These are phyloP conservation scores for Nestor notabilis DNA, from an alignment of 2,113 vertebrate species.

Conservation along the genomic window DNA sequence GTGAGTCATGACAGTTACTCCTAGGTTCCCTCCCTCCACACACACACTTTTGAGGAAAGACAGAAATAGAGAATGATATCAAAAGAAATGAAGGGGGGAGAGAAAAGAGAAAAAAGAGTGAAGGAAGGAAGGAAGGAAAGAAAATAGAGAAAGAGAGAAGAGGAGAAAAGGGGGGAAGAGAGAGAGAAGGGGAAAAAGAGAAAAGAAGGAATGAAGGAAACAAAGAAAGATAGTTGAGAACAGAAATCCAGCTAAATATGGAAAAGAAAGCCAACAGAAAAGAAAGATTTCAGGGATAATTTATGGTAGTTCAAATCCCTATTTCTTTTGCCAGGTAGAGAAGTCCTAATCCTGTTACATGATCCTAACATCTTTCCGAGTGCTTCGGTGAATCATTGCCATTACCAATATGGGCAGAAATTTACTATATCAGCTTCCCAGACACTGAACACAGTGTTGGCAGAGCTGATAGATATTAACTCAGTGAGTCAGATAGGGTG, in stretches of 20 bases:
- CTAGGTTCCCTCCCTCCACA: background rate
- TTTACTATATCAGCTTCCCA: slow-evolving; percentile 73
- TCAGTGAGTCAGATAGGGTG: slow-evolving; percentile 65
- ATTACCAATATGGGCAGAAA: slow-evolving; percentile 68
- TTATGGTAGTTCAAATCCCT: slow-evolving; percentile 22
- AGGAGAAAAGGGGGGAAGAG: rapidly evolving
- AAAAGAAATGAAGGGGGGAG: background rate
- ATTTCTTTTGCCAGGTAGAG: slow-evolving; percentile 55
- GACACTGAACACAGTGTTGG: slow-evolving; percentile 72
- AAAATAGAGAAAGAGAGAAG: background rate
- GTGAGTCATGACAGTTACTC: background rate
- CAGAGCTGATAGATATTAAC: slow-evolving; percentile 54
- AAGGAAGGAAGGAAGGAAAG: background rate
- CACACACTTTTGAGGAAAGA: background rate
- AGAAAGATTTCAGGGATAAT: slow-evolving; percentile 26
- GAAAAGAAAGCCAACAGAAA: slow-evolving; percentile 26
- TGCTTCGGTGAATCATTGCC: slow-evolving; percentile 65
- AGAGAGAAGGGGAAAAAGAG: rapidly evolving
- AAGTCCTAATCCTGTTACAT: slow-evolving; percentile 59
- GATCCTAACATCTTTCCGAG: slow-evolving; percentile 58
- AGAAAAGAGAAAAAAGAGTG: background rate
- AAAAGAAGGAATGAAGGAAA: background rate
- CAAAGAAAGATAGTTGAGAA: background rate
- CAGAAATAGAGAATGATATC: background rate
- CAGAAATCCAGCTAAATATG: slow-evolving; percentile 12